These are phyloP conservation scores for Pseudoatta argentina DNA, from an alignment of 1,140 invertebrate genomes.

Conservation along the genomic window DNA sequence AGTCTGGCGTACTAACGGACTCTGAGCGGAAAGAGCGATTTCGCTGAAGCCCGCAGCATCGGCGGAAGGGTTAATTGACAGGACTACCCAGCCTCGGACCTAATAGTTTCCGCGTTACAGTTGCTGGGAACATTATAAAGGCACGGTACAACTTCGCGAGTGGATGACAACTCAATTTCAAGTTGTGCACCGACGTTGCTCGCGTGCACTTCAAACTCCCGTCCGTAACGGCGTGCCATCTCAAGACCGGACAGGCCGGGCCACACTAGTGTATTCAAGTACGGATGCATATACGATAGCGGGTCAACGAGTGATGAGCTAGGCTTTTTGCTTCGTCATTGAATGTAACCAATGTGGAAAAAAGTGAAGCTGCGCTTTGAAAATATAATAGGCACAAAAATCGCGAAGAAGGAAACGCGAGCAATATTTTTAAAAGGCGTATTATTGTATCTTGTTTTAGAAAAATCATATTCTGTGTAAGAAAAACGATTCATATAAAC, in stretches of 20 bases:
- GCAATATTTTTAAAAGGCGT: background rate
- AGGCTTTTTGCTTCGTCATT: background rate
- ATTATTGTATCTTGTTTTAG: background rate
- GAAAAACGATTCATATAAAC: background rate
- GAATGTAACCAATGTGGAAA: background rate
- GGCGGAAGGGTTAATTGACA: constrained; percentile 48
- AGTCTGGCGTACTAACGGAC: background rate
- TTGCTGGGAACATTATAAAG: constrained; percentile 80
- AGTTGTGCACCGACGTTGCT: constrained; percentile 83
- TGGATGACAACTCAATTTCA: constrained; percentile 87
- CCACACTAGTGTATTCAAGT: constrained; percentile 20
- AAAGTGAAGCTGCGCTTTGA: background rate
- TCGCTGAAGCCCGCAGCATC: background rate
- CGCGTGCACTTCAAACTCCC: constrained; percentile 83
- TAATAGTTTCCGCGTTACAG: constrained; percentile 83
- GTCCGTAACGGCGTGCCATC: constrained; percentile 71
- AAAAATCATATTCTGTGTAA: background rate
- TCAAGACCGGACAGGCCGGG: constrained; percentile 35
- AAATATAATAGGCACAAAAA: background rate
- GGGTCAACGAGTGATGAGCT: background rate
- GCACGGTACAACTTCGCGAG: constrained; percentile 83
- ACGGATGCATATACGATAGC: background rate
- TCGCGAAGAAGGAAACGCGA: background rate
- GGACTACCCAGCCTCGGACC: constrained; percentile 73
- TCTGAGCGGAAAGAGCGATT: constrained; percentile 9